Percentiles rank a stretch among this genome's conserved stretches.
Evolutionary conservation across 2,113 vertebrate species (phyloP).

Genomic region (Antechinus stuartii): DNA sequence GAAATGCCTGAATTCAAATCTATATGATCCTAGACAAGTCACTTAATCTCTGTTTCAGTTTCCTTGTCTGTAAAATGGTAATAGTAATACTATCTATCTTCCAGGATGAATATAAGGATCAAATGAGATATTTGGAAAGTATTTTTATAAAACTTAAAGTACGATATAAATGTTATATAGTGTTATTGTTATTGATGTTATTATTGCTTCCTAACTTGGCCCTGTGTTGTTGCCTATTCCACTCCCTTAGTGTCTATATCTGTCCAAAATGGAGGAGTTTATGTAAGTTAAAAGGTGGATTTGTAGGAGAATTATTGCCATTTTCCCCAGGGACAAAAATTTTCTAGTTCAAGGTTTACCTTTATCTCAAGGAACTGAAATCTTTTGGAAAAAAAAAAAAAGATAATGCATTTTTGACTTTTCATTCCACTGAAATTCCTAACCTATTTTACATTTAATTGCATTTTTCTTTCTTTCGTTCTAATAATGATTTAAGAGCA

Average conservation of each 20-base stretch:
- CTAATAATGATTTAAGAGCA: background rate
- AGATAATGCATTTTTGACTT: background rate
- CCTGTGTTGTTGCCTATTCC: background rate
- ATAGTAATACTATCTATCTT: background rate
- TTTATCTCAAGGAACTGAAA: background rate
- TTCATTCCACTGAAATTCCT: background rate
- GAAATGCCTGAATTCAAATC: background rate
- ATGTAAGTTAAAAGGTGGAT: background rate
- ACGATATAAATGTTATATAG: background rate
- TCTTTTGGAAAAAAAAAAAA: background rate
- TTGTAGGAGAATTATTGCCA: background rate
- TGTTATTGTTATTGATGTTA: background rate
- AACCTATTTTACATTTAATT: background rate
- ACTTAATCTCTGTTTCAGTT: background rate
- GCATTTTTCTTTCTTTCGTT: background rate
- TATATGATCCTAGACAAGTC: background rate
- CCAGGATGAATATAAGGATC: background rate
- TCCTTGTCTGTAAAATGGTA: background rate
- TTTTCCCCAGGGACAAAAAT: background rate
- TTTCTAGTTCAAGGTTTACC: background rate
- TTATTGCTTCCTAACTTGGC: background rate
- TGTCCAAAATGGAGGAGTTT: background rate
- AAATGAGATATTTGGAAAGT: background rate
- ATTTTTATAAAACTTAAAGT: background rate
- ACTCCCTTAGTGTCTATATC: background rate